These are phyloP conservation scores for Peucedramus taeniatus DNA, from an alignment of 2,113 vertebrate species.

Conservation along the genomic window DNA sequence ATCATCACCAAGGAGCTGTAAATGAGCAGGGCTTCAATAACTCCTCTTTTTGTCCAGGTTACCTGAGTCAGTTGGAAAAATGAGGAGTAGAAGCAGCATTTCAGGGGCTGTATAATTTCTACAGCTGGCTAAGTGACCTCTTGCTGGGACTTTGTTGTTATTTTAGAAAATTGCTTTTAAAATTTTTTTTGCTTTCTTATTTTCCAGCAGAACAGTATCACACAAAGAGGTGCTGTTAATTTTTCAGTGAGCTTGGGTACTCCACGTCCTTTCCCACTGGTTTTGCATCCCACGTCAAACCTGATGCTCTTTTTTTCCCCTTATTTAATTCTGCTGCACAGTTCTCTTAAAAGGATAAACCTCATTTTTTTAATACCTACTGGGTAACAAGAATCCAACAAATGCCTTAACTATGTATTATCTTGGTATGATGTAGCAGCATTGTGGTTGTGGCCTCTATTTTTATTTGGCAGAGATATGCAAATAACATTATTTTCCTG, in stretches of 20 bases:
- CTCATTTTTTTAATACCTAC: background rate
- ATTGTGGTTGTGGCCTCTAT: background rate
- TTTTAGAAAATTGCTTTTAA: background rate
- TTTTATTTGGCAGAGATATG: background rate
- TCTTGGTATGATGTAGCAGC: background rate
- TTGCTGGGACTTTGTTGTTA: constrained; percentile 4
- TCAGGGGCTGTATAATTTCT: background rate
- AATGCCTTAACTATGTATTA: background rate
- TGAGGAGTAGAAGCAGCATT: background rate
- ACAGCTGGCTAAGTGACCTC: background rate
- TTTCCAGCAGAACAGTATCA: background rate
- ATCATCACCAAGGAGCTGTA: background rate
- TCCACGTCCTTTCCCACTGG: background rate
- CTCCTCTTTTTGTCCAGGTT: background rate
- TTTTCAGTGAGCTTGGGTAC: background rate
- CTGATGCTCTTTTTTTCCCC: background rate
- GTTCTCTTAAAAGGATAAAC: background rate
- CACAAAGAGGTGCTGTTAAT: constrained; percentile 1
- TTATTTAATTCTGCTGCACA: background rate
- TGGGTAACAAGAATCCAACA: background rate
- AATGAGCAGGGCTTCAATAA: background rate
- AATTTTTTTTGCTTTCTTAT: background rate
- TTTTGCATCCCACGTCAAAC: background rate
- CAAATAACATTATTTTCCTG: background rate
- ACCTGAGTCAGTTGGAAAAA: background rate